A percentile compares a stretch with the other conserved stretches of the same genome.
Conservation (phyloP, 2,888 invertebrate genomes). For the Cerceris ruficornis region DNA sequence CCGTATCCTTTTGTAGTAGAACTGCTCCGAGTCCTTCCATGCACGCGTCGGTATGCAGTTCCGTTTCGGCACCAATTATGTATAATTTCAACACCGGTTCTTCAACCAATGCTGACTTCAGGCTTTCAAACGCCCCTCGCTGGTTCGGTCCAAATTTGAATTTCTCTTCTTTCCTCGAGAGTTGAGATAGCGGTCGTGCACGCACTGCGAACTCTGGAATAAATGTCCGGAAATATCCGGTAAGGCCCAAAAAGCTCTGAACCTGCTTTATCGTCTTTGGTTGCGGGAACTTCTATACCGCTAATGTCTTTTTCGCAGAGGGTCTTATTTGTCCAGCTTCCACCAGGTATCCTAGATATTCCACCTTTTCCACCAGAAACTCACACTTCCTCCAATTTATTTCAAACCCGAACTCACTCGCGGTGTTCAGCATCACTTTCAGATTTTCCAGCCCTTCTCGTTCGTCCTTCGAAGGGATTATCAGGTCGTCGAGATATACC, state of each 20-base stretch:
- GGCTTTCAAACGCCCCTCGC: not conserved
- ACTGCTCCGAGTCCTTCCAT: slow-evolving; percentile 54
- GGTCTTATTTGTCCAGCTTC: not conserved
- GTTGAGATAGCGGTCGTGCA: slow-evolving; percentile 64
- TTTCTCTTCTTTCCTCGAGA: slow-evolving; percentile 47
- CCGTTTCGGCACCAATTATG: slow-evolving; percentile 32
- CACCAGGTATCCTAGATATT: slow-evolving; percentile 4
- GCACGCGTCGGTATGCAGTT: slow-evolving; percentile 47
- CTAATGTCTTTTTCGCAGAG: slow-evolving; percentile 30
- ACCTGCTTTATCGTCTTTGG: slow-evolving; percentile 38
- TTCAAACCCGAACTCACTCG: not conserved
- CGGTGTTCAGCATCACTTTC: not conserved
- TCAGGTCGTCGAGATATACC: slow-evolving; percentile 9
- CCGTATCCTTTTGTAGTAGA: slow-evolving; percentile 54
- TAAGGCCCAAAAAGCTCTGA: slow-evolving; percentile 31
- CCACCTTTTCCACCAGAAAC: not conserved
- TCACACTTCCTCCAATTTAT: slow-evolving; percentile 18
- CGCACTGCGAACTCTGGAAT: slow-evolving; percentile 55
- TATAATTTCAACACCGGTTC: slow-evolving; percentile 9
- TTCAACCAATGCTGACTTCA: slow-evolving; percentile 9
- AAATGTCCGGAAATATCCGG: too few relatives aligned
- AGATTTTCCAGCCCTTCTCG: not conserved
- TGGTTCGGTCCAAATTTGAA: not conserved
- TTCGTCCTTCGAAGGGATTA: not conserved
- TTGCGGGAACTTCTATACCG: slow-evolving; percentile 45